Base-by-base conservation (phyloP, 2,797 vertebrate genomes). In the Neopelma chrysocephalum region DNA sequence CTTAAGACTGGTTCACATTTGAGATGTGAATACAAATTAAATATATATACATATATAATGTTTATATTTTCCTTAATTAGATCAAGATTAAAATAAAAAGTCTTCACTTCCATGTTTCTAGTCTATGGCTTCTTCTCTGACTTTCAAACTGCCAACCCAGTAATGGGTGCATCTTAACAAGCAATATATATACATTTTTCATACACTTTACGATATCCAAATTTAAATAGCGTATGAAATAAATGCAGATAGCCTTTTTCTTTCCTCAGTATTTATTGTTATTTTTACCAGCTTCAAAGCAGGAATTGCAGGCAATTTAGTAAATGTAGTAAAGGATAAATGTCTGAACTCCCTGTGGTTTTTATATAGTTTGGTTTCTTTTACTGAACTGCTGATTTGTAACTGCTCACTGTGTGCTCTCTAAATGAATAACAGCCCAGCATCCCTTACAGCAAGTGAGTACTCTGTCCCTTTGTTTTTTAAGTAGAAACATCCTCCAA, bases 401-500 rank as follows among this genome's bases (percentile, higher is more conserved):
- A 79, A 9, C 61, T 45, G 79, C 83, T 90, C 62, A 66, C 47
- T 70, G n/a, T 69, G n/a, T 42, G 72, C 68, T 93, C 27, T 61
- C 48, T 18, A 89, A 89, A 91, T 48, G 11, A 58, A 47, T 87
- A 95, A 83, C 53, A 84, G 45, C 29, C 58, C 47, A 78, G 85
- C 72, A 78, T 65, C 61, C 94, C 79, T 66, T 54, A 91, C 14
- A 79, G 34, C 47, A 82, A 72, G 40, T 32, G 64, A 88, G 14
- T 82, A 47, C 20, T 79, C 60, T 45, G 8, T 45, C 45, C 14
- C 51, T 87, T 94, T 87, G 23, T 92, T 79, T 89, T 60, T n/a
- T 88, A 84, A 94, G 81, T 73, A 80, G 75, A 96, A 94, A 94
- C 86, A 90, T 91, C 73, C 57, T 90, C 36, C 83, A 82, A 36